Conservation (phyloP, 2,888 invertebrate species). For the Nomada ferruginata region DNA sequence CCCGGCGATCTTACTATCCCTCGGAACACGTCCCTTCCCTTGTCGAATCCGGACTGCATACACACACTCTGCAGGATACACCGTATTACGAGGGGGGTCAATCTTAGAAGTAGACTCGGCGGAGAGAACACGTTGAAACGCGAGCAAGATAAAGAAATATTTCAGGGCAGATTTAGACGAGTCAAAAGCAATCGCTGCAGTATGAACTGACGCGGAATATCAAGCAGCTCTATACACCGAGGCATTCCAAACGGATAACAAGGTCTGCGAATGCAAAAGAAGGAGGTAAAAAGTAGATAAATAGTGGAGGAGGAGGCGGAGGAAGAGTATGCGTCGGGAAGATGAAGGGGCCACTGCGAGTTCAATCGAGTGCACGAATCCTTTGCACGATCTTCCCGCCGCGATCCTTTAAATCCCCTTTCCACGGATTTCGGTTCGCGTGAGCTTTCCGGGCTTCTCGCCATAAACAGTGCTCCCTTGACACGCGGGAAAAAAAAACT, state of each 20-base stretch:
- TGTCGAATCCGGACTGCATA: background rate
- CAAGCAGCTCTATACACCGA: constrained; percentile 27
- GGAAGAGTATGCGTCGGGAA: background rate
- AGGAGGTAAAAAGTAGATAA: constrained; percentile 3
- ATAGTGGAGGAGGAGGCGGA: background rate
- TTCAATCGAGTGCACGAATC: constrained; percentile 41
- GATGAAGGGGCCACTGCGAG: constrained; percentile 28
- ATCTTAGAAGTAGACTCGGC: background rate
- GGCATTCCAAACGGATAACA: constrained; percentile 25
- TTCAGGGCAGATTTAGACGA: constrained; percentile 10
- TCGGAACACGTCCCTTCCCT: background rate
- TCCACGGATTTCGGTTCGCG: background rate
- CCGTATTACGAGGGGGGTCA: background rate
- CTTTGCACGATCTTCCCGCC: constrained; percentile 37
- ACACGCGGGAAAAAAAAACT: constrained; percentile 5
- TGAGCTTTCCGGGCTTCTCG: constrained; percentile 14
- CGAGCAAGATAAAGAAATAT: background rate
- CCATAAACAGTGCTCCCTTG: constrained; percentile 28
- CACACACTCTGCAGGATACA: too few species aligned
- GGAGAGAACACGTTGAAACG: background rate
- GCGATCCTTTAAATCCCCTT: constrained; percentile 42
- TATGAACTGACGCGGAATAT: constrained; percentile 24
- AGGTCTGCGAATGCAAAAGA: background rate
- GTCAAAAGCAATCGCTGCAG: constrained; percentile 1
- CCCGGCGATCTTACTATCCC: constrained; percentile 14